Evolutionary conservation across 2,888 invertebrate species (phyloP), one percentile per base, ranked within the genome.

Genomic region (Portevinia maculata): DNA sequence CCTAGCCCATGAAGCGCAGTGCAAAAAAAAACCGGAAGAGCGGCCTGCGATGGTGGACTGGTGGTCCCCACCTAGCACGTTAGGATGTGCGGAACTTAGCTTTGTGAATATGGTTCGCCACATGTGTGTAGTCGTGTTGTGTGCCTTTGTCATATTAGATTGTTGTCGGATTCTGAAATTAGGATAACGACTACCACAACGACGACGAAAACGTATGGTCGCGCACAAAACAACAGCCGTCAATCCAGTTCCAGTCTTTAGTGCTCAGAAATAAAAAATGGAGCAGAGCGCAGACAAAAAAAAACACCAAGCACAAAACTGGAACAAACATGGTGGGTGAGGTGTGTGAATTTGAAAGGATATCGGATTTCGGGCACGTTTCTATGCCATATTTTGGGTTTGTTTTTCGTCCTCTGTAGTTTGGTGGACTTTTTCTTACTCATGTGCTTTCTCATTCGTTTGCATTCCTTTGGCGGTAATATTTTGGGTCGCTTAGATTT

Each of bases 351-450:
- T 81, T 76, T 53, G 48, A 73, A 76, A 83, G 78, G 83, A 83
- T 83, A 83, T 83, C 83, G 55, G 78, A 83, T 83, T 83, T 83
- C 78, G 32, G 55, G 71, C 83, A 83, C 83, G 78, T 83, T 78
- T 78, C 71, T 52, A 71, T 83, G 71, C 65, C 71, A 83, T 76
- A 39, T 60, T 50, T 57, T 64, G 8, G 32, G 19, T 44, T 55
- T 57, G 39, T 62, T 55, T 62, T 59, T 70, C 48, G 62, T 75
- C 53, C 70, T 76, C 71, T 71, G 71, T 70, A 44, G 74, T 52
- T 62, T 30, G n/a, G 55, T 37, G 57, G 64, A 44, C 13, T 24
- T 21, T 60, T 39, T 55, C 39, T 57, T 57, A 5, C 15, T 6
- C n/a, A n/a, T 15, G 7, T 50, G 11, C 11, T 28, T 8, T 28